Percentiles rank a stretch among this genome's conserved stretches.
These are phyloP conservation scores for Drosophila subpulchrella DNA, from an alignment of 1,140 invertebrate genomes.

Conservation along the genomic window DNA sequence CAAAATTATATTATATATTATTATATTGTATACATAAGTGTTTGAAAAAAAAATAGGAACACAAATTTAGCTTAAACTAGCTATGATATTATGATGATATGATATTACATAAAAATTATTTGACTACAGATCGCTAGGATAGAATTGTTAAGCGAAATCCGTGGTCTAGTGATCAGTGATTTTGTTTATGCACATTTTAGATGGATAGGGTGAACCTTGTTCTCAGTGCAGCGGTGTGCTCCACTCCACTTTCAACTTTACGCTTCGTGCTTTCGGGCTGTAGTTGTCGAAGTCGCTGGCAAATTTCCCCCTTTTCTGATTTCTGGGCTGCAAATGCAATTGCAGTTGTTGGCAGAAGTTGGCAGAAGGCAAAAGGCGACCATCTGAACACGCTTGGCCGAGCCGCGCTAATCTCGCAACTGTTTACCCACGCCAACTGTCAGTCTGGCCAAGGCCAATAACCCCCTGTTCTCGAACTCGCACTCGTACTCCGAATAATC, in stretches of 20 bases:
- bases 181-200: too few relatives aligned
- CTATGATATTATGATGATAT: too few relatives aligned
- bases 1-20: too few relatives aligned
- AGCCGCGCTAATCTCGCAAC: conserved; percentile 31
- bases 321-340: conserved; percentile 22
- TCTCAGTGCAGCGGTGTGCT: conserved; percentile 9
- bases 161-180: too few relatives aligned
- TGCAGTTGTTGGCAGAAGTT: conserved; percentile 19
- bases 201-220: not conserved
- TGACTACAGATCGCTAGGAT: too few relatives aligned
- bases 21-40: too few relatives aligned
- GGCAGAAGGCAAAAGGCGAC: conserved; percentile 23
- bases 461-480: conserved; percentile 34
- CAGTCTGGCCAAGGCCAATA: conserved; percentile 65
- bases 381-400: conserved; percentile 71
- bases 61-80: too few relatives aligned
- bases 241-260: conserved; percentile 72
- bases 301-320: conserved; percentile 29
- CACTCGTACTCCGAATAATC: conserved; percentile 51
- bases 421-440: conserved; percentile 67
- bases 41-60: too few relatives aligned
- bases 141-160: too few relatives aligned
- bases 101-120: too few relatives aligned
- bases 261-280: conserved; percentile 48
- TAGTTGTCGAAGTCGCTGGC: conserved; percentile 42